Evolutionary conservation across 2,888 invertebrate genomes (phyloP), one percentile per base, ranked within the genome.

Genomic region (Anoplius nigerrimus): DNA sequence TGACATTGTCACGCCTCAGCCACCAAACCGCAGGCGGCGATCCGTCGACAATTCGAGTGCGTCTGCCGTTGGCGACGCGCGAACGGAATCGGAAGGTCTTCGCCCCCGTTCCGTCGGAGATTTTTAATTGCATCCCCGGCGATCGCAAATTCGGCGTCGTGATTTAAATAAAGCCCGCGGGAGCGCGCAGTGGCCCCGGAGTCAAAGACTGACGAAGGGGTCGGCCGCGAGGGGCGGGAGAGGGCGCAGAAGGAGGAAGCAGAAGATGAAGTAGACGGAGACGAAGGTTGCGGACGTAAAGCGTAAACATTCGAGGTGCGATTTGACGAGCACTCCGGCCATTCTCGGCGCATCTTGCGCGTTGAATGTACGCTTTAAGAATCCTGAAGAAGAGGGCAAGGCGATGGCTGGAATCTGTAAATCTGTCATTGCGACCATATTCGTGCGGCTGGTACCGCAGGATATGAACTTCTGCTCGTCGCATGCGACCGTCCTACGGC

Each of bases 341-440:
- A 72, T 78, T 66, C 75, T 71, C 75, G 66, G 69, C 72, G 72
- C 75, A 75, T 74, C 74, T 76, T 74, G 70, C 71, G 58, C 72
- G 73, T 63, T 71, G 69, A 65, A 63, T 74, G 75, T 76, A 80
- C 80, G 80, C 83, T 84, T 84, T 82, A 80, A 84, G 84, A 85
- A 83, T 83, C 79, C 58, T 75, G 78, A 79, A 79, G 81, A 78
- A 74, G 72, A 74, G 61, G 65, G 66, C 51, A 55, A 61, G 71
- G 76, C 80, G 77, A 82, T 84, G 84, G 83, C 86, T 88, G 87
- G 86, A 86, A 88, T 87, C 87, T 84, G 88, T 88, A 88, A 88
- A 88, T 88, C 88, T 88, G 88, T 88, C 88, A 84, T 84, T 88
- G 83, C 82, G 70, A 74, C 84, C 82, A 84, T 87, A 87, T 83